Base-by-base conservation (phyloP, 1,140 invertebrate genomes). In the Bacillus rossius region DNA sequence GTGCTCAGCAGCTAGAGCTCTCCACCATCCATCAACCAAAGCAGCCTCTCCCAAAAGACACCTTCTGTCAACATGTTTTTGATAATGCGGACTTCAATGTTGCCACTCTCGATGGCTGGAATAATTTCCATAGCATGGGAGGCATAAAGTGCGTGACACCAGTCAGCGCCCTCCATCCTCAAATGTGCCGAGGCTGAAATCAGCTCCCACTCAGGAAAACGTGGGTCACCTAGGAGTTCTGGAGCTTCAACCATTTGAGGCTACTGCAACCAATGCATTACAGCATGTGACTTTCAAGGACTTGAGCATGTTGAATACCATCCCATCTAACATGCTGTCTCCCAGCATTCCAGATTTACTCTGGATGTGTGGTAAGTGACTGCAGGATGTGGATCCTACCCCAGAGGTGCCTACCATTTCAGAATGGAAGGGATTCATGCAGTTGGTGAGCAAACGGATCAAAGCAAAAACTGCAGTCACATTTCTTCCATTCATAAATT, bases 41-140 rank as follows among this genome's bases (percentile, higher is more conserved):
- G n/a, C n/a, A n/a, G n/a, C n/a, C n/a, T n/a, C n/a, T n/a, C n/a
- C n/a, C n/a, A n/a, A n/a, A n/a, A n/a, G n/a, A 59, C 16, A 49
- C 60, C 45, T 67, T 65, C 50, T 60, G 42, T 53, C 66, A 68
- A 62, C 68, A 68, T 55, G 59, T 66, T 51, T 68, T 65, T 42
- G 66, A 69, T 42, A 68, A 68, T 49, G 67, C 68, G 17, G 66
- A 70, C 58, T 57, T 62, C 48, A 69, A 70, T 60, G 51, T 52
- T 10, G 41, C 55, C 23, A 70, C 67, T 42, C 25, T 69, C 26
- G 64, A 67, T 59, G 66, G 66, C n/a, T 29, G 48, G 16, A 61
- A 63, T 43, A 68, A 67, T 29, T 67, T 70, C 52, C 69, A 70
- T 59, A 40, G 22, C n/a, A 70, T 70, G 68, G 68, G 64, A 16